phyloP scores from a whole-genome alignment of 2,888 invertebrate species.

The Drosophila lacicola region DNA sequence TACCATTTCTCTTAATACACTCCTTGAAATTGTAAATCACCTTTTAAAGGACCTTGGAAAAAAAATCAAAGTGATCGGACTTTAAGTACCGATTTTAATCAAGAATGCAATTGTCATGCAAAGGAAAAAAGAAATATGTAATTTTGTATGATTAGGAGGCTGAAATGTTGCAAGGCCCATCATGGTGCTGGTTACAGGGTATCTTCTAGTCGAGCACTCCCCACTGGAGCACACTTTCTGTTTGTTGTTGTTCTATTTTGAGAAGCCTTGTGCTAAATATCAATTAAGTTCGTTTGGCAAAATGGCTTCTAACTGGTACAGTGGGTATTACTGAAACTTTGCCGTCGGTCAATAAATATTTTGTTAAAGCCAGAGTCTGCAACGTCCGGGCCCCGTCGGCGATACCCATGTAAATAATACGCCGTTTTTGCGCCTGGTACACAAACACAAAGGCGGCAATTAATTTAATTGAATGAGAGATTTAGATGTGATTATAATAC shows the following conservation, averaged over 20 bases:
- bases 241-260: conserved; percentile 23
- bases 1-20: too few species aligned
- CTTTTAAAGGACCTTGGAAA: too few species aligned
- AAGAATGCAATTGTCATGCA: too few species aligned
- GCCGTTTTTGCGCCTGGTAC: conserved; percentile 51
- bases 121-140: too few species aligned
- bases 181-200: too few species aligned
- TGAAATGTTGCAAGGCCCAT: too few species aligned
- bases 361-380: conserved; percentile 19
- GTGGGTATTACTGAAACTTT: conserved; percentile 20
- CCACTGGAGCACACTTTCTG: too few species aligned
- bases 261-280: conserved; percentile 39
- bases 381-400: conserved; percentile 15
- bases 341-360: conserved; percentile 37
- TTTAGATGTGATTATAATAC: conserved; percentile 64
- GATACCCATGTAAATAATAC: conserved; percentile 51
- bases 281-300: conserved; percentile 36
- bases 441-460: conserved; percentile 64
- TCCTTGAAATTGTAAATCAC: too few species aligned
- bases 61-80: too few species aligned
- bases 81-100: too few species aligned
- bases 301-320: conserved; percentile 19
- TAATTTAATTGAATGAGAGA: conserved; percentile 74
- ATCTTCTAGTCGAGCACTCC: too few species aligned
- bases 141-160: too few species aligned